phyloP scores from a whole-genome alignment of 23 tunicate genomes.

The Aplidium turbinatum region DNA sequence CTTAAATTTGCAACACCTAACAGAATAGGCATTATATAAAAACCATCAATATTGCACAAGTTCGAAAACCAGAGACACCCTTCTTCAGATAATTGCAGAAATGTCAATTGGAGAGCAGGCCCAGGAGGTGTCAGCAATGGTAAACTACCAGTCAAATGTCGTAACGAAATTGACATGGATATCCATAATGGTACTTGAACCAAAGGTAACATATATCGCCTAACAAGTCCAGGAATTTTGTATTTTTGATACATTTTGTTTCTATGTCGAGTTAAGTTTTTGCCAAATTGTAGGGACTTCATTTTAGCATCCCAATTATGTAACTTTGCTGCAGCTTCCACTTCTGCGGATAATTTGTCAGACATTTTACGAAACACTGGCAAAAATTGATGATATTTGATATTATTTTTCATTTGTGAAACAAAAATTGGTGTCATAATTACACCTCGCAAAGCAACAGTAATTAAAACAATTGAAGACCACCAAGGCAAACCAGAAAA shows the following conservation, averaged over 20 bases:
- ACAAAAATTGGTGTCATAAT: constrained; percentile 65
- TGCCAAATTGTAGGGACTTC: neutral
- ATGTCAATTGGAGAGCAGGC: constrained; percentile 3
- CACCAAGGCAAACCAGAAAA: constrained; percentile 80
- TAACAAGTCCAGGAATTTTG: constrained; percentile 60
- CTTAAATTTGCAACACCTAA: constrained; percentile 54
- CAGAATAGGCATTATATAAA: constrained; percentile 53
- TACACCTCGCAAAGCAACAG: constrained; percentile 40
- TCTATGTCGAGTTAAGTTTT: constrained; percentile 33
- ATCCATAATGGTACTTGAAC: constrained; percentile 88
- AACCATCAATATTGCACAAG: constrained; percentile 48
- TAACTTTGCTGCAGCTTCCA: constrained; percentile 34
- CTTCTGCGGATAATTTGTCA: constrained; percentile 41
- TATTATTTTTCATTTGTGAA: constrained; percentile 48
- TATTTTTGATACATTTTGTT: constrained; percentile 44
- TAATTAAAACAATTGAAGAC: constrained; percentile 55
- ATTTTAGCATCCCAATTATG: constrained; percentile 66
- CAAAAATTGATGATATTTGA: constrained; percentile 33
- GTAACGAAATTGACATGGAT: constrained; percentile 59
- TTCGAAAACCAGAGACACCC: constrained; percentile 77
- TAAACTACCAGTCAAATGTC: constrained; percentile 66
- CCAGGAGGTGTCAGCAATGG: constrained; percentile 21
- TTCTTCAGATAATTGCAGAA: constrained; percentile 39
- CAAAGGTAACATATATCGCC: constrained; percentile 59
- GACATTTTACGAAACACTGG: constrained; percentile 38